These are phyloP conservation scores for Sylvia borin DNA, from an alignment of 2,797 vertebrate genomes.

Conservation along the genomic window DNA sequence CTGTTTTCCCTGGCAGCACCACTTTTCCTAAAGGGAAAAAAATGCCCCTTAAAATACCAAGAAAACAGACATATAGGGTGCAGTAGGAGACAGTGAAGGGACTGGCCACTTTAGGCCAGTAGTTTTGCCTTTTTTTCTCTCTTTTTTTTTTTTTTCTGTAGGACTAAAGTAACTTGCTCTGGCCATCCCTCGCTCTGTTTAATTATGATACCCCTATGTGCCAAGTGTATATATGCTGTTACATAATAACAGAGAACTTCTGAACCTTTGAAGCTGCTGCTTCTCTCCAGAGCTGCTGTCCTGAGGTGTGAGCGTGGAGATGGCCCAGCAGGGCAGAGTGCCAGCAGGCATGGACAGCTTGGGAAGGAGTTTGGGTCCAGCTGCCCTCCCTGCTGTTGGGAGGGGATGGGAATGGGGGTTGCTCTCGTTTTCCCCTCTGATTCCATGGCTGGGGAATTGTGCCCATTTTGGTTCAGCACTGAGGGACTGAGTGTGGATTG, in stretches of 20 bases:
- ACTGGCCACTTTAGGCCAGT: not conserved
- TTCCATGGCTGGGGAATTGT: not conserved
- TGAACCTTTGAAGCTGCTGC: not conserved
- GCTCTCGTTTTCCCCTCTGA: not conserved
- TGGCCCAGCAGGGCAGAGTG: accelerated
- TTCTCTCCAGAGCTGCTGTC: not conserved
- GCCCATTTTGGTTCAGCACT: not conserved
- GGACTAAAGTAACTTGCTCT: not conserved
- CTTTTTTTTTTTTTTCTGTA: not conserved
- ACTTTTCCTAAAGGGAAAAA: not conserved
- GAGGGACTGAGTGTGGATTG: not conserved
- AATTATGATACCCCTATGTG: not conserved
- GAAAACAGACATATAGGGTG: not conserved
- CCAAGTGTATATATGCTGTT: not conserved
- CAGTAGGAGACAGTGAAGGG: not conserved
- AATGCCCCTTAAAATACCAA: not conserved
- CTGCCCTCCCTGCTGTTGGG: not conserved
- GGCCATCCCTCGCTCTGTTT: not conserved
- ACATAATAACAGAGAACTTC: not conserved
- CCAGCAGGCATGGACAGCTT: accelerated
- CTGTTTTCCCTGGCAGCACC: not conserved
- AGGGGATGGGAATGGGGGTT: not conserved
- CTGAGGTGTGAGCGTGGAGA: accelerated
- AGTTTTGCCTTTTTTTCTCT: not conserved
- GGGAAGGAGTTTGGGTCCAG: not conserved